Evolutionary conservation across 2,113 vertebrate genomes (phyloP).

Genomic region (Irena cyanogastra): DNA sequence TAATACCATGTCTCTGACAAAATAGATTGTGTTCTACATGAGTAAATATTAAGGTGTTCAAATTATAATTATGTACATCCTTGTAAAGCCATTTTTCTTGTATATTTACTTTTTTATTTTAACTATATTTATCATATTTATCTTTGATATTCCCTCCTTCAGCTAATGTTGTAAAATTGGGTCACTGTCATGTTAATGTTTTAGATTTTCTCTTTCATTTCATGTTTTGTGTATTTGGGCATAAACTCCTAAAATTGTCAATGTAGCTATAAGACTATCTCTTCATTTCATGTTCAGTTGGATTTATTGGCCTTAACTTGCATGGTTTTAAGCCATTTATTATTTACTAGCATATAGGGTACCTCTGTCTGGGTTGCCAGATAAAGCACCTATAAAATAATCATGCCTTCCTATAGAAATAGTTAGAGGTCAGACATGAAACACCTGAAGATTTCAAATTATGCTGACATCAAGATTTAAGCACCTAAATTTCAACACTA

Average conservation of each 20-base stretch:
- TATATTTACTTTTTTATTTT: not conserved
- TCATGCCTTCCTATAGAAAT: not conserved
- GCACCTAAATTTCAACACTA: not conserved
- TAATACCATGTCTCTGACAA: not conserved
- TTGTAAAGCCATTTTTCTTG: not conserved
- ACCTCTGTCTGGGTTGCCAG: not conserved
- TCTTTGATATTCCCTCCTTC: not conserved
- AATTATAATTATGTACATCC: not conserved
- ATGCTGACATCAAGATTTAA: not conserved
- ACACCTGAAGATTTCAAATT: not conserved
- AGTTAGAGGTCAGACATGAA: not conserved
- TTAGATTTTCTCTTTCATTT: not conserved
- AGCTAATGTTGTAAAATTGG: not conserved
- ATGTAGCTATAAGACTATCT: not conserved
- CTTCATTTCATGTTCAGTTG: not conserved
- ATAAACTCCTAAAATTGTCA: not conserved
- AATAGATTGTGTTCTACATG: not conserved
- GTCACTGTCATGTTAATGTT: not conserved
- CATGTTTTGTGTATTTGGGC: not conserved
- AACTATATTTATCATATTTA: not conserved
- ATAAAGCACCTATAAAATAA: not conserved
- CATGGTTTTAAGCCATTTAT: not conserved
- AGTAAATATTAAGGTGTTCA: not conserved
- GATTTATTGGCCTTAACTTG: not conserved
- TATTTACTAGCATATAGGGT: rapidly evolving